Percentiles rank a stretch among this genome's conserved stretches.
Evolutionary conservation across 1,140 invertebrate genomes (phyloP).

Genomic region (Branchinecta lynchi): DNA sequence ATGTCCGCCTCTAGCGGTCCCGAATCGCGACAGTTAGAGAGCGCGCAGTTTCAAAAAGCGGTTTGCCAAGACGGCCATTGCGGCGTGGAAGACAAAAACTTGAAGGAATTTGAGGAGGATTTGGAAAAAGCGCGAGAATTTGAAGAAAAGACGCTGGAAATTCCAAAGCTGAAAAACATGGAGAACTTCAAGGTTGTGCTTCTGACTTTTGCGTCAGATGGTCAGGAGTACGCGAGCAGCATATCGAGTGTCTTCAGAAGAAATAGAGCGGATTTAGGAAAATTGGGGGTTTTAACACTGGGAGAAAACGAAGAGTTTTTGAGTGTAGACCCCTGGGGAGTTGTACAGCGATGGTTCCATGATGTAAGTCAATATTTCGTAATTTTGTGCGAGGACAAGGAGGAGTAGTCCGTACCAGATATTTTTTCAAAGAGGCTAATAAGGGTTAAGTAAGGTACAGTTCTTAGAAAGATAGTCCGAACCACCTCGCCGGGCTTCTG

Average conservation of each 20-base stretch:
- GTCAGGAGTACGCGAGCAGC: neutral
- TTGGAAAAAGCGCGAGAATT: neutral
- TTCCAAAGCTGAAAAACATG: neutral
- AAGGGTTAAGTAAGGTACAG: too few relatives aligned
- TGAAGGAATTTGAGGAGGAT: neutral
- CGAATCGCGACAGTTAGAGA: neutral
- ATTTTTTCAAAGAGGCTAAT: too few relatives aligned
- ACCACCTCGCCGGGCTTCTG: too few relatives aligned
- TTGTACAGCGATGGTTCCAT: neutral
- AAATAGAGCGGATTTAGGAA: neutral
- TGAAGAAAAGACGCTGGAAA: neutral
- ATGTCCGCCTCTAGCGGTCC: neutral
- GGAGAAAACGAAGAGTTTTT: conserved; percentile 12
- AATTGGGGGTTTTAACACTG: conserved; percentile 2
- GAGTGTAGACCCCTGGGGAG: conserved; percentile 12
- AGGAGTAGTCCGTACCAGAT: too few relatives aligned
- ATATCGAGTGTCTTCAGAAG: neutral
- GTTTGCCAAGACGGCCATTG: too few relatives aligned
- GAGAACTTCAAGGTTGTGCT: conserved; percentile 10
- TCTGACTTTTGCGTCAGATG: conserved; percentile 12
- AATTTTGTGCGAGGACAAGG: too few relatives aligned
- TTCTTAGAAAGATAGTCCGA: too few relatives aligned
- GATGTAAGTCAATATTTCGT: neutral
- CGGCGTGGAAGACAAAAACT: neutral
- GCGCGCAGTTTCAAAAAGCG: neutral